Evolutionary conservation across 1,140 invertebrate species (phyloP), one percentile per base, ranked within the genome.

Genomic region (Drosophila willistoni): DNA sequence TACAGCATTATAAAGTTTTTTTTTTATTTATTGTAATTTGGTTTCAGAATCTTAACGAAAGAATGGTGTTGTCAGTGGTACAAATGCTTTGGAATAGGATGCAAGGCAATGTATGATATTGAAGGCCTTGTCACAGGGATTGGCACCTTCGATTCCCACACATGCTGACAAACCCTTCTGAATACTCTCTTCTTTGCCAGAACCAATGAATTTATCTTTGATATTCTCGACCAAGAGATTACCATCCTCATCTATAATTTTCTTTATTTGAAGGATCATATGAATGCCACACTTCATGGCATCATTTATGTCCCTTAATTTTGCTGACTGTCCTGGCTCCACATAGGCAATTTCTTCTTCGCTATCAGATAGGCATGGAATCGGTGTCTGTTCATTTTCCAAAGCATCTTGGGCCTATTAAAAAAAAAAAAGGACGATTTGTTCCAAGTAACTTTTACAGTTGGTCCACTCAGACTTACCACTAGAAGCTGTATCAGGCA

Each of bases 101-200:
- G 73, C 55, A 12, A 87, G 41, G 36, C 86, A 90, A 10, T 0
- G 1, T 25, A 74, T 44, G 6, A 80, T 73, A 12, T 80, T 39
- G 54, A 74, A 74, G 14, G 86, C 86, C 5, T 71, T 77, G n/a
- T 90, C 86, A 17, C 86, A 90, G 22, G 81, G 66, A 64, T 81
- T 80, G 22, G 55, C 64, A 7, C 86, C 86, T 25, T 54, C 54
- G 7, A 69, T 9, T 9, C 22, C 33, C 42, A 64, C 68, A 61
- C 86, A 90, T 5, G 13, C 59, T 0, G 42, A 55, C 29, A 90
- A 6, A 1, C 65, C 76, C 36, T 55, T 68, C 1, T 71, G 63
- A 5, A 85, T 12, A 2, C 39, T 10, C 0, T 29, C 42, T 36
- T 54, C 56, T 0, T 63, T 1, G 0, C 39, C 7, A 3, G 66